Evolutionary conservation across 2,888 invertebrate genomes (phyloP).

Genomic region (Nomada hirtipes): DNA sequence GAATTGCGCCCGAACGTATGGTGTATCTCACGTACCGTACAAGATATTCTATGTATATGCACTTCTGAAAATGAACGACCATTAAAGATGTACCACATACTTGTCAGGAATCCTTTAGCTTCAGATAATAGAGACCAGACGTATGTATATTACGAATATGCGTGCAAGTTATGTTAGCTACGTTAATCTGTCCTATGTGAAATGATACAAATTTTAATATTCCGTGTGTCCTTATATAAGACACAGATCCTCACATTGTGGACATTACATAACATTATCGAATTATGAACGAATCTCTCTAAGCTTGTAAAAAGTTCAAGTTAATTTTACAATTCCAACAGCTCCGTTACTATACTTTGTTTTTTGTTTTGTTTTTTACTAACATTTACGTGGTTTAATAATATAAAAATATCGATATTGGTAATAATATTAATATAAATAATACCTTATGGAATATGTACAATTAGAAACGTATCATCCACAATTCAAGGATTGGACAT

Average conservation of each 20-base stretch:
- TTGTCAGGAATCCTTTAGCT: constrained; percentile 37
- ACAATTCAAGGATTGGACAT: constrained; percentile 30
- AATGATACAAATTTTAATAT: constrained; percentile 23
- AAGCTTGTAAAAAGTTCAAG: constrained; percentile 26
- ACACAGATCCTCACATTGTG: constrained; percentile 20
- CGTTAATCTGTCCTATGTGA: constrained; percentile 75
- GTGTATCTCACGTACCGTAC: constrained; percentile 34
- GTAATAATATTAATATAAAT: constrained; percentile 32
- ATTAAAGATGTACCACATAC: constrained; percentile 46
- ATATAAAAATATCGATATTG: constrained; percentile 50
- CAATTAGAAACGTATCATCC: constrained; percentile 36
- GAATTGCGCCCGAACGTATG: constrained; percentile 55
- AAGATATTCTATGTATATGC: constrained; percentile 30
- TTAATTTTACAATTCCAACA: constrained; percentile 38
- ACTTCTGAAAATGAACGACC: constrained; percentile 44
- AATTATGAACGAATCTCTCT: constrained; percentile 2
- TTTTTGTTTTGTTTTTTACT: not conserved
- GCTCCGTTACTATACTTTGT: constrained; percentile 12
- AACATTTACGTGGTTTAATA: constrained; percentile 2
- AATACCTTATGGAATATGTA: constrained; percentile 28
- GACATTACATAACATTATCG: constrained; percentile 20
- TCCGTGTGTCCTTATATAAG: constrained; percentile 10
- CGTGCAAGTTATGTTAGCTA: constrained; percentile 70
- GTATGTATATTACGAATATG: constrained; percentile 62
- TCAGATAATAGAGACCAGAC: constrained; percentile 46